A percentile compares a stretch with the other conserved stretches of the same genome.
These are phyloP conservation scores for Oryzias dopingdopingensis DNA, from an alignment of 2,797 vertebrate species.

Conservation along the genomic window DNA sequence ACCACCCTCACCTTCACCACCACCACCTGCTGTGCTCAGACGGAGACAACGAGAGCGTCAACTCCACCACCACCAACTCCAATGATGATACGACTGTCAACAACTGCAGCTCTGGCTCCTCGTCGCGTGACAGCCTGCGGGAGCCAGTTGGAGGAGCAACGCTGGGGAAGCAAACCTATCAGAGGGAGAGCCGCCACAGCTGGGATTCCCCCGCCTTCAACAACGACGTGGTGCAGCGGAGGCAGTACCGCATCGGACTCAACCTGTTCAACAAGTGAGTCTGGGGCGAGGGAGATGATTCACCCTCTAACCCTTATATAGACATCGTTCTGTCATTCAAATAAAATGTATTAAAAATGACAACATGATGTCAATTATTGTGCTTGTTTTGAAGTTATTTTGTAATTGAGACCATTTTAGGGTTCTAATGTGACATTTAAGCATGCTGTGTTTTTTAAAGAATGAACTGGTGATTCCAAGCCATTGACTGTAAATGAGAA, in stretches of 20 bases:
- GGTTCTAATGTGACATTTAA: no score
- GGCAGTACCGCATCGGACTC: constrained; percentile 93
- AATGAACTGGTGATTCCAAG: no score
- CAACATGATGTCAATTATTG: no score
- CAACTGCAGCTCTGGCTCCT: constrained; percentile 94
- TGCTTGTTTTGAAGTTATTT: no score
- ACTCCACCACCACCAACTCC: constrained; percentile 93
- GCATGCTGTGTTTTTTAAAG: no score
- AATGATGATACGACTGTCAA: constrained; percentile 86
- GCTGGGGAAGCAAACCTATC: constrained; percentile 87
- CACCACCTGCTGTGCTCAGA: constrained; percentile 80
- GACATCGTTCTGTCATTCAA: no score
- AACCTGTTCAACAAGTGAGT: constrained; percentile 94
- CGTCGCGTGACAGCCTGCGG: constrained; percentile 88
- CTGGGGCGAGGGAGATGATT: no score
- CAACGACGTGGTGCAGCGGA: constrained; percentile 90
- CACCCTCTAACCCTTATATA: no score
- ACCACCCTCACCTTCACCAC: constrained; percentile 57
- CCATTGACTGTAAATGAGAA: no score
- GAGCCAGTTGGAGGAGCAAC: constrained; percentile 68
- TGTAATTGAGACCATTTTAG: no score
- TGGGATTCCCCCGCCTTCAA: constrained; percentile 95
- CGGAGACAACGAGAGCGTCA: constrained; percentile 91
- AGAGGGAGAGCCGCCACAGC: constrained; percentile 88
- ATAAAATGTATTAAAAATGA: no score